Conservation (phyloP, 2,888 invertebrate species). For the Eubasilissa splendida region DNA sequence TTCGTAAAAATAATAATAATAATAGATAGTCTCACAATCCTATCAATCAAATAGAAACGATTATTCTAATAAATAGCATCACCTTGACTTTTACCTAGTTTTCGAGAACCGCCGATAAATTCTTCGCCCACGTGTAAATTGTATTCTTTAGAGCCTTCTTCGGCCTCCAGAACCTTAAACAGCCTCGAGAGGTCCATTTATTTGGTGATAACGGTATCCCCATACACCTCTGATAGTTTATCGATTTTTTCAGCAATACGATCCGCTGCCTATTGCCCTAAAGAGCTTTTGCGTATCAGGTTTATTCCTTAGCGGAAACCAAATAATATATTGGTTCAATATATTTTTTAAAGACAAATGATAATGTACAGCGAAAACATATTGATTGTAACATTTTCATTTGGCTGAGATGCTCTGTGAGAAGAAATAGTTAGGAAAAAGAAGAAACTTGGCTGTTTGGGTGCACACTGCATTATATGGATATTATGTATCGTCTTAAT, state of each 20-base stretch:
- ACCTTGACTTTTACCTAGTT: not conserved
- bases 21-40: too few species aligned
- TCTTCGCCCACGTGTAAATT: slow-evolving; percentile 3
- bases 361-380: not conserved
- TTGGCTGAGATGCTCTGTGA: too few species aligned
- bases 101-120: slow-evolving; percentile 10
- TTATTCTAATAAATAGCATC: not conserved
- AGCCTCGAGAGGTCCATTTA: slow-evolving; percentile 21
- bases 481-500: too few species aligned
- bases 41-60: too few species aligned
- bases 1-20: too few species aligned
- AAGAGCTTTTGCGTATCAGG: slow-evolving; percentile 11
- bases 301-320: slow-evolving; percentile 14
- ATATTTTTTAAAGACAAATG: not conserved
- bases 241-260: slow-evolving; percentile 22
- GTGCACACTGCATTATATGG: too few species aligned
- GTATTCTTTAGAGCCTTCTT: slow-evolving; percentile 12
- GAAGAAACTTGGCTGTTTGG: too few species aligned
- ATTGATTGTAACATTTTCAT: too few species aligned
- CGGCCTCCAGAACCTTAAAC: slow-evolving; percentile 22
- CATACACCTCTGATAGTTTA: slow-evolving; percentile 27
- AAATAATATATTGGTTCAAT: not conserved
- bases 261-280: not conserved
- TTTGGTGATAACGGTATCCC: slow-evolving; percentile 29
- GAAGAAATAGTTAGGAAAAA: too few species aligned